Conservation (phyloP, 2,888 invertebrate species). For the Priocnemis perturbator region DNA sequence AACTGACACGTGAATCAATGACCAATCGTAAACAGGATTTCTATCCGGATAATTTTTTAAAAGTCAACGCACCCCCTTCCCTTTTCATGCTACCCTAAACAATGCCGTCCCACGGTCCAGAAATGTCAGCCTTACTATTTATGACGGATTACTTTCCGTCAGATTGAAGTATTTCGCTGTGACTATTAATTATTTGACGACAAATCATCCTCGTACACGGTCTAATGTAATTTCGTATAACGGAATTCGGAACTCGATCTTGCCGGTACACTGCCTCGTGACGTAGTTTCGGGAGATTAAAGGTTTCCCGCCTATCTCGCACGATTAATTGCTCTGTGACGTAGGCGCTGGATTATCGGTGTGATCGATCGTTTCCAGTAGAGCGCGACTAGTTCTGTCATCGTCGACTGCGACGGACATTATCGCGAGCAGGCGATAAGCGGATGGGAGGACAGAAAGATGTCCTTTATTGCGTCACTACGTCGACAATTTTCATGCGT, state of each 20-base stretch:
- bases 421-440: constrained; percentile 9
- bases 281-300: constrained; percentile 32
- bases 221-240: no score
- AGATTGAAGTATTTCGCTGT: no score
- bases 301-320: constrained; percentile 30
- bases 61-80: no score
- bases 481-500: background rate
- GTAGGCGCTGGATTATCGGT: constrained; percentile 46
- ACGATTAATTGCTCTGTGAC: constrained; percentile 48
- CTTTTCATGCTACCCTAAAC: no score
- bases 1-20: no score
- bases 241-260: constrained; percentile 16
- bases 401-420: constrained; percentile 23
- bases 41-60: no score
- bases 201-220: background rate
- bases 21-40: no score
- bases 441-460: background rate
- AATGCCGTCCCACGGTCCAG: no score
- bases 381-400: constrained; percentile 36
- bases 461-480: constrained; percentile 1
- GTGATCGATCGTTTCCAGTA: constrained; percentile 39
- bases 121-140: no score
- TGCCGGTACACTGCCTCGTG: constrained; percentile 17
- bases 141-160: no score
- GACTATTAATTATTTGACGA: background rate